These are phyloP conservation scores for Nannobrachium achirus DNA, from an alignment of 2,113 vertebrate genomes.

Conservation along the genomic window DNA sequence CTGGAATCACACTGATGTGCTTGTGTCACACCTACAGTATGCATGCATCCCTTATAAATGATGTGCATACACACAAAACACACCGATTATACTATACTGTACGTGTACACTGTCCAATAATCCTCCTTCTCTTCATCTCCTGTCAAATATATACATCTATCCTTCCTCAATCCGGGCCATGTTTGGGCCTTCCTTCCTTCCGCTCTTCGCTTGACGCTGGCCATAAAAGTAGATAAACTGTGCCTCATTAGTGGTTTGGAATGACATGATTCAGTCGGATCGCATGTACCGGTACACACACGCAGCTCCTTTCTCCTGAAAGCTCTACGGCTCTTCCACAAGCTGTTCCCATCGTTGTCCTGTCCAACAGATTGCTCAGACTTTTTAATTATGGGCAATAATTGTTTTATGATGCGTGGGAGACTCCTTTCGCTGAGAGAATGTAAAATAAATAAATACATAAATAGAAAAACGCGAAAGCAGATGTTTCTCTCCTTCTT, in stretches of 20 bases:
- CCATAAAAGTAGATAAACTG: slow-evolving; percentile 34
- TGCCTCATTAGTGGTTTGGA: slow-evolving; percentile 30
- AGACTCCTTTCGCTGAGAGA: slow-evolving; percentile 4
- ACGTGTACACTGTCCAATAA: slow-evolving; percentile 24
- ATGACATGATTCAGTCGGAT: slow-evolving; percentile 46
- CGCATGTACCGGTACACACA: slow-evolving; percentile 12
- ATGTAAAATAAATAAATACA: slow-evolving; percentile 16
- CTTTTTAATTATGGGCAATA: slow-evolving; percentile 45
- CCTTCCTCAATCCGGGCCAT: background rate
- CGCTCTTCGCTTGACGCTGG: background rate
- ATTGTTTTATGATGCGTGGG: slow-evolving; percentile 42
- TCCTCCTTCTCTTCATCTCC: slow-evolving; percentile 35
- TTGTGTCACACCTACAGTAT: background rate
- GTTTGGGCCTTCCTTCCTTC: slow-evolving; percentile 16
- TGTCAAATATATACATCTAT: slow-evolving; percentile 44
- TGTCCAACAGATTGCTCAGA: slow-evolving; percentile 18
- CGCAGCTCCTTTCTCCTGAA: slow-evolving; percentile 6
- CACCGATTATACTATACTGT: slow-evolving; percentile 21
- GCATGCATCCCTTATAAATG: background rate
- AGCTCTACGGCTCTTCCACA: slow-evolving; percentile 41
- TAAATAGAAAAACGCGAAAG: slow-evolving; percentile 2
- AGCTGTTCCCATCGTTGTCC: slow-evolving; percentile 5
- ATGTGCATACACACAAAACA: slow-evolving; percentile 1
- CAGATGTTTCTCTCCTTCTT: slow-evolving; percentile 6
- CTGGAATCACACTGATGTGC: background rate